These are phyloP conservation scores for Hyperoplus immaculatus DNA, from an alignment of 2,797 vertebrate species.

Conservation along the genomic window DNA sequence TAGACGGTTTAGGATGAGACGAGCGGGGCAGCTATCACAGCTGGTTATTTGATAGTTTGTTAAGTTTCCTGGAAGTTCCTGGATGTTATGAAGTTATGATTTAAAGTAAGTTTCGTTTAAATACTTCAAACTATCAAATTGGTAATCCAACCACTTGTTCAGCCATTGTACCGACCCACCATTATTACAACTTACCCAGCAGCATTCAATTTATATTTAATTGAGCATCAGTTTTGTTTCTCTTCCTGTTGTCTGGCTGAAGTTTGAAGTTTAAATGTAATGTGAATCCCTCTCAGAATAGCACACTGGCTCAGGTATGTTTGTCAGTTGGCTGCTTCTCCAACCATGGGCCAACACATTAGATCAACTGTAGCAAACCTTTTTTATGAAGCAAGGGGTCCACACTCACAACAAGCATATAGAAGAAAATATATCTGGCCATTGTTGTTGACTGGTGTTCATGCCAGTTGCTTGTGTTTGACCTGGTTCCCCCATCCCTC, in stretches of 20 bases:
- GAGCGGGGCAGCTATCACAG: not conserved
- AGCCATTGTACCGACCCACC: not conserved
- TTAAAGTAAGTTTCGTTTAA: not conserved
- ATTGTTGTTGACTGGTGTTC: not conserved
- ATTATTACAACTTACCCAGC: not conserved
- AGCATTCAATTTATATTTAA: not conserved
- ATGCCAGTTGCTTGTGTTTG: constrained; percentile 47
- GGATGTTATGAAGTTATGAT: not conserved
- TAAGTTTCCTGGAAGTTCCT: not conserved
- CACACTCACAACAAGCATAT: not conserved
- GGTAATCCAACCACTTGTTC: not conserved
- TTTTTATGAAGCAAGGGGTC: not conserved
- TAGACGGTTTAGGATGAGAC: not conserved
- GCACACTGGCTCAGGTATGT: constrained; percentile 39
- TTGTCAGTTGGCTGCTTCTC: constrained; percentile 7
- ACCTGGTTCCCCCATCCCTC: constrained; percentile 27
- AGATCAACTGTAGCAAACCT: not conserved
- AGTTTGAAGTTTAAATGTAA: constrained; percentile 32
- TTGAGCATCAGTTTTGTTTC: not conserved
- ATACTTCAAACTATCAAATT: not conserved
- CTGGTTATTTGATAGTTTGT: not conserved
- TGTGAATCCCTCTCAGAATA: constrained; percentile 56
- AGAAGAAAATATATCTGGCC: not conserved
- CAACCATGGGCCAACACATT: not conserved
- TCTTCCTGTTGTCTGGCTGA: constrained; percentile 11